Base-by-base conservation (phyloP, 2,797 vertebrate species). In the Thaleichthys pacificus region DNA sequence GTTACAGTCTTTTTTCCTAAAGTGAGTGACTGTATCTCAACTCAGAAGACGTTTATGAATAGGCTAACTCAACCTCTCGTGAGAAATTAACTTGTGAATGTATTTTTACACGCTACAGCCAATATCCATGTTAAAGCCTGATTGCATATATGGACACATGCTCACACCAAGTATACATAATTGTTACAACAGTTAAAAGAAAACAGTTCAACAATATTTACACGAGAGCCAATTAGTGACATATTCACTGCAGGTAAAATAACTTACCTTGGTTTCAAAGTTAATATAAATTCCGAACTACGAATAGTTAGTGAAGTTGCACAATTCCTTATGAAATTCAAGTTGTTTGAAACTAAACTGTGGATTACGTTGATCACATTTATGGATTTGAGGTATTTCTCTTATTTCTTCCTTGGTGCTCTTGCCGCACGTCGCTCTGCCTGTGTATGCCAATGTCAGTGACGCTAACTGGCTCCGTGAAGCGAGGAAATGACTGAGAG, bases 341-440 rank as follows among this genome's bases (percentile, higher is more conserved):
- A 84, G 82, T 61, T 73, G 61, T 80, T 69, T 70, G 67, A 69
- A 24, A 70, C 26, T 21, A 35, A 64, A 35, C 15, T 42, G 61
- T 42, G 61, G 51, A 82, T 84, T 79, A 72, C 81, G 78, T 71
- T 71, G 74, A 85, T 89, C 84, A 89, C 89, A 88, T 89, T 85
- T 47, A 86, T 68, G 84, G 85, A 68, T 56, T 28, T 28, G 11
- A 28, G 51, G 76, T 86, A 78, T 70, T 73, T 67, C 78, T 62
- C 77, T 65, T 21, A 9, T 79, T 66, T 81, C 51, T 80, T 79
- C 82, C 75, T 54, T 8, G 42, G 82, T 54, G 86, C 84, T 79
- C 77, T 74, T 77, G 83, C 75, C 66, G 4, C 49, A 80, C 78
- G 81, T 72, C 80, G 84, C 84, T 86, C 75, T 75, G n/a, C 72